These are phyloP conservation scores for Lophotis ruficrista DNA, from an alignment of 2,113 vertebrate genomes.

Conservation along the genomic window DNA sequence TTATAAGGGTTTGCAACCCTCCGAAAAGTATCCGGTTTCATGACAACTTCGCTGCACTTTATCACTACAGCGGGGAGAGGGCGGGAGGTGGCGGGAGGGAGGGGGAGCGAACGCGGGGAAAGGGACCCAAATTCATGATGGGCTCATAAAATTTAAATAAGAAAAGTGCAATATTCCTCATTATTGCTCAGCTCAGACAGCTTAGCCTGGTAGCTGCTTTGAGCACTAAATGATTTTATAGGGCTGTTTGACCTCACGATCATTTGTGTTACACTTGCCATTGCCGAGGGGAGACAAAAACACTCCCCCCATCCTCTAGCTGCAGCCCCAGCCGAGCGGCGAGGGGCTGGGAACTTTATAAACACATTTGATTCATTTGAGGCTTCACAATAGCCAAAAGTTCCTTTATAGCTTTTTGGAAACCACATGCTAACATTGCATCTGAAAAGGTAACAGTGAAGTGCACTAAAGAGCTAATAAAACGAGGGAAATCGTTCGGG, in stretches of 20 bases:
- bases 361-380: conserved; percentile 66
- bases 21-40: conserved; percentile 73
- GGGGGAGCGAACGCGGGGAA: neutral
- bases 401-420: conserved; percentile 66
- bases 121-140: conserved; percentile 60
- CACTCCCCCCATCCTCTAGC: conserved; percentile 57
- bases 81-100: neutral
- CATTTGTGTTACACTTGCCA: conserved; percentile 65
- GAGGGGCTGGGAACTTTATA: conserved; percentile 60
- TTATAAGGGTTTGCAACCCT: conserved; percentile 65
- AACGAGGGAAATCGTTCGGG: neutral
- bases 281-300: conserved; percentile 58
- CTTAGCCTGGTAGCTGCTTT: conserved; percentile 43
- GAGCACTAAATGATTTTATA: conserved; percentile 55
- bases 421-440: conserved; percentile 31
- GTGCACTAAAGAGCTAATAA: conserved; percentile 38
- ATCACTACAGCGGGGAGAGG: conserved; percentile 28
- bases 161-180: conserved; percentile 58
- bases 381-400: conserved; percentile 68
- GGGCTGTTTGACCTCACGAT: conserved; percentile 56
- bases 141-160: conserved; percentile 69
- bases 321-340: conserved; percentile 31
- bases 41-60: conserved; percentile 38
- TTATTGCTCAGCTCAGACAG: conserved; percentile 21
- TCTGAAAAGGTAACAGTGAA: conserved; percentile 30